A percentile compares a stretch with the other conserved stretches of the same genome.
Evolutionary conservation across 2,113 vertebrate species (phyloP).

Genomic region (Pagrus major): DNA sequence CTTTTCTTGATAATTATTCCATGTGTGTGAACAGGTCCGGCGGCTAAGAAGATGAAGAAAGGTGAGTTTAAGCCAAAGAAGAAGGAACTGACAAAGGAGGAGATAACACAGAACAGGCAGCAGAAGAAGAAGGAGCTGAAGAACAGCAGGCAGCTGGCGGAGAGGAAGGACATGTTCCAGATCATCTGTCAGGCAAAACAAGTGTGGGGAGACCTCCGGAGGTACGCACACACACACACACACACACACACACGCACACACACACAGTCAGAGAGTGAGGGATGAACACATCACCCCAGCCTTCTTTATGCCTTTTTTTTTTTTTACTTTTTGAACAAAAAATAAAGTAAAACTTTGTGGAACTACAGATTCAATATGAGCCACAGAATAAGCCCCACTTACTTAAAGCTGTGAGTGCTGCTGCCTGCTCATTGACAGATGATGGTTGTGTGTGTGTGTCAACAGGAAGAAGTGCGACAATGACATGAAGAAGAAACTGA

Average conservation of each 20-base stretch:
- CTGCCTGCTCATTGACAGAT: neutral
- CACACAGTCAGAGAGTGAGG: too few relatives aligned
- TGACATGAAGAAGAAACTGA: slow-evolving; percentile 86
- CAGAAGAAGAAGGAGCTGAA: slow-evolving; percentile 93
- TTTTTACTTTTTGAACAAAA: too few relatives aligned
- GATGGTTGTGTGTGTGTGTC: slow-evolving; percentile 1
- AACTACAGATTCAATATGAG: too few relatives aligned
- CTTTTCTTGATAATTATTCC: neutral
- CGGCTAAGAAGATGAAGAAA: slow-evolving; percentile 90
- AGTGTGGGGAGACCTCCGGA: slow-evolving; percentile 87
- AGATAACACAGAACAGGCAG: slow-evolving; percentile 89
- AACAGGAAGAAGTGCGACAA: slow-evolving; percentile 92
- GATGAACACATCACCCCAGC: neutral
- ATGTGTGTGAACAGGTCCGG: slow-evolving; percentile 73
- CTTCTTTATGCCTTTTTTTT: neutral
- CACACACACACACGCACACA: neutral
- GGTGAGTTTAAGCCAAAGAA: slow-evolving; percentile 88
- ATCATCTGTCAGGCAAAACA: slow-evolving; percentile 89
- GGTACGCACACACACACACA: slow-evolving; percentile 38
- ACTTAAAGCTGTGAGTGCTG: neutral
- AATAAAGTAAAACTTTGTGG: too few relatives aligned
- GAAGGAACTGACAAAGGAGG: slow-evolving; percentile 89
- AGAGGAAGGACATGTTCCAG: slow-evolving; percentile 90
- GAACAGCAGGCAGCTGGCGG: slow-evolving; percentile 86
- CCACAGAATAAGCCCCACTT: too few relatives aligned